phyloP scores from a whole-genome alignment of 2,888 invertebrate genomes.

The Habrosyne pyritoides region DNA sequence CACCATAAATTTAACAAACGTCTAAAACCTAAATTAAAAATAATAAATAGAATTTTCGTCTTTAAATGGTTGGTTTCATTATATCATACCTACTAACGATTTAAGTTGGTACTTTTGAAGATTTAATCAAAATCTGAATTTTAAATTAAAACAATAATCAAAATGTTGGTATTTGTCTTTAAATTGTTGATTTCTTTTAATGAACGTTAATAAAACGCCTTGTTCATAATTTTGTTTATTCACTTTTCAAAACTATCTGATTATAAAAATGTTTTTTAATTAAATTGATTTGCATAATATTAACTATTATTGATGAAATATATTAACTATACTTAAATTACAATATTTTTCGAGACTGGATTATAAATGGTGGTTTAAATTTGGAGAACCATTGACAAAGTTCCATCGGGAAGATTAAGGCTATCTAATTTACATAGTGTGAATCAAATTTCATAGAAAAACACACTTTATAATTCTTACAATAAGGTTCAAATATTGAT shows the following conservation, averaged over 20 bases:
- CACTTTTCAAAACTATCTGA: background rate
- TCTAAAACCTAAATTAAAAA: no score
- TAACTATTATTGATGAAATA: background rate
- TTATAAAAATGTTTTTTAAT: background rate
- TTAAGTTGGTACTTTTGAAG: no score
- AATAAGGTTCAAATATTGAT: no score
- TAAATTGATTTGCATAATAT: background rate
- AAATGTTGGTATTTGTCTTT: background rate
- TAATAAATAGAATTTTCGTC: no score
- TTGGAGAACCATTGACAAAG: background rate
- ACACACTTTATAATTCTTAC: no score
- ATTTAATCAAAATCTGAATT: no score
- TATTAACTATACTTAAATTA: background rate
- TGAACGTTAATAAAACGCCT: background rate
- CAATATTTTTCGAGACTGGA: background rate
- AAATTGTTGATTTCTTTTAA: background rate
- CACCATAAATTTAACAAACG: no score
- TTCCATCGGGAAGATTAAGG: background rate
- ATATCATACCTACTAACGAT: no score
- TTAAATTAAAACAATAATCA: background rate
- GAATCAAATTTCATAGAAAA: no score
- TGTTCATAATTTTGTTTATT: background rate
- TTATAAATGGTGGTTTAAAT: background rate
- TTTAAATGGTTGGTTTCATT: no score
- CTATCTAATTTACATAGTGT: background rate